Evolutionary conservation across 1,140 invertebrate genomes (phyloP).

Genomic region (Caerostris extrusa): DNA sequence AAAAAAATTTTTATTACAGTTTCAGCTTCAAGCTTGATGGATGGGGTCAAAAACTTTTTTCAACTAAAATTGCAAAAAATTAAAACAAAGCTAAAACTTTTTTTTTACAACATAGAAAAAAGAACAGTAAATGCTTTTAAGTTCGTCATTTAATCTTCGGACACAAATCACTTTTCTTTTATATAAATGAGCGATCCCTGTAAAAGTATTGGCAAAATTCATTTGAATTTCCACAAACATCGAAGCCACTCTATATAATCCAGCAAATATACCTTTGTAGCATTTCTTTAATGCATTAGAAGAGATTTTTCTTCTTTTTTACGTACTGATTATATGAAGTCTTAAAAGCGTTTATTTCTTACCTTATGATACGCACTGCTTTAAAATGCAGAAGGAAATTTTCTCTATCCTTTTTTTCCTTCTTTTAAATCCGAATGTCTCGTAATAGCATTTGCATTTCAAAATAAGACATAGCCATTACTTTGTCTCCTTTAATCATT

Average conservation of each 20-base stretch:
- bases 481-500: background rate
- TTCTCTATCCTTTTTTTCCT: background rate
- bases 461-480: background rate
- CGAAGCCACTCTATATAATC: background rate
- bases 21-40: too few species aligned
- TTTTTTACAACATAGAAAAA: too few species aligned
- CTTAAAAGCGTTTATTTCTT: conserved; percentile 3
- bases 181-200: background rate
- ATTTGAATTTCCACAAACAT: background rate
- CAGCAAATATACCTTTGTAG: background rate
- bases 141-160: background rate
- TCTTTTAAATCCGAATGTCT: background rate
- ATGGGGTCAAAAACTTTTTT: too few species aligned
- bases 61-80: too few species aligned
- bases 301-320: background rate
- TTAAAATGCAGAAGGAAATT: too few species aligned
- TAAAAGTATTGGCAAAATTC: background rate
- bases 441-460: background rate
- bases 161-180: background rate
- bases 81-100: too few species aligned
- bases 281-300: background rate
- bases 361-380: background rate
- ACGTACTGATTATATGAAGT: background rate
- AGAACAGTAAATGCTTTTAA: background rate
- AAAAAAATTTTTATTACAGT: too few species aligned